Evolutionary conservation across 2,888 invertebrate genomes (phyloP).

Genomic region (Diaphora mendica): DNA sequence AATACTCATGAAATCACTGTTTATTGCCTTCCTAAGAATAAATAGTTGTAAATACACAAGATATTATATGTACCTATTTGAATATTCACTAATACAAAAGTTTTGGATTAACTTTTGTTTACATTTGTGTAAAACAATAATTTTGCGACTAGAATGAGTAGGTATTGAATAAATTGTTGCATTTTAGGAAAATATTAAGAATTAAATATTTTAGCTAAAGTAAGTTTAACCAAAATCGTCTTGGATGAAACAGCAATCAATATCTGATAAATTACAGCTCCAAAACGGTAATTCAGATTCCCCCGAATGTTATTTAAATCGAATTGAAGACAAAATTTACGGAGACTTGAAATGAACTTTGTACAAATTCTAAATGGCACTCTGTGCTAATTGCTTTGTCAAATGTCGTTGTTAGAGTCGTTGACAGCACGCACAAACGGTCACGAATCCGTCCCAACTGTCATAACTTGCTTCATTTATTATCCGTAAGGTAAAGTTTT

Average conservation of each 20-base stretch:
- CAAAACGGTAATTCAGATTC: neutral
- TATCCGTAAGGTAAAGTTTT: conserved; percentile 62
- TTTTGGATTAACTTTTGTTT: too few species aligned
- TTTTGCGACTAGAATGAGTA: too few species aligned
- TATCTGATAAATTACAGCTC: neutral
- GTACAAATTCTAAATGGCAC: conserved; percentile 39
- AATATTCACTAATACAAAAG: too few species aligned
- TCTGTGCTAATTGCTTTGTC: conserved; percentile 47
- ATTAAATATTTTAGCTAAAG: too few species aligned
- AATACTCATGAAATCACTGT: too few species aligned
- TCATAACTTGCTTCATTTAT: conserved; percentile 66
- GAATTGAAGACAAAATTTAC: neutral
- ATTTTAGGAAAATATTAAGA: too few species aligned
- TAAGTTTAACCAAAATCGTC: neutral
- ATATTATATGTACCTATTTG: too few species aligned
- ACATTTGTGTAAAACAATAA: too few species aligned
- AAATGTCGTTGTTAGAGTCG: conserved; percentile 27
- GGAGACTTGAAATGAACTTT: conserved; percentile 18
- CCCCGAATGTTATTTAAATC: neutral
- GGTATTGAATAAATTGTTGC: too few species aligned
- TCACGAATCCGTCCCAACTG: conserved; percentile 60
- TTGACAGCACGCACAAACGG: conserved; percentile 53
- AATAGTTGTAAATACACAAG: too few species aligned
- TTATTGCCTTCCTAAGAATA: too few species aligned
- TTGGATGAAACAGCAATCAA: neutral